phyloP scores from a whole-genome alignment of 2,113 vertebrate genomes.

The Pteronura brasiliensis region DNA sequence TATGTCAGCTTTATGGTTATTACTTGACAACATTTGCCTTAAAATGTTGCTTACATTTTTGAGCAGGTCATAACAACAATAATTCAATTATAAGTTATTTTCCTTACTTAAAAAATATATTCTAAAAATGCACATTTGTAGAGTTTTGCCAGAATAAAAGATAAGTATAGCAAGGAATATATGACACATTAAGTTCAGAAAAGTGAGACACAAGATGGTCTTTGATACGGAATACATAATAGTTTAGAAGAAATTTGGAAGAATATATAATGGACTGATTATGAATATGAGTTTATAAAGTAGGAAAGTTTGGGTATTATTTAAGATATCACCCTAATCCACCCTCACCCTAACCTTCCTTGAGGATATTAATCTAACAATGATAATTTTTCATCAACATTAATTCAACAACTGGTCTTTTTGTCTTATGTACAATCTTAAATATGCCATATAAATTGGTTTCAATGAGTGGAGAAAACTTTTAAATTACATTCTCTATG shows the following conservation, averaged over 20 bases:
- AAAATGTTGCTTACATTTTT: neutral
- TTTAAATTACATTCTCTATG: neutral
- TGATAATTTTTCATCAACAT: neutral
- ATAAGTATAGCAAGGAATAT: neutral
- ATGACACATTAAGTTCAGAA: neutral
- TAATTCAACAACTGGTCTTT: neutral
- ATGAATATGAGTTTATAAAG: neutral
- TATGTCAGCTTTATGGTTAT: neutral
- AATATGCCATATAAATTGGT: neutral
- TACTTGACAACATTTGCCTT: neutral
- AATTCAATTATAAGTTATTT: neutral
- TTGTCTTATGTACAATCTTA: neutral
- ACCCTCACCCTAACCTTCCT: neutral
- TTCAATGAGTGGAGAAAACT: neutral
- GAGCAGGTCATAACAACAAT: conserved; percentile 35
- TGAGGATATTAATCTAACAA: neutral
- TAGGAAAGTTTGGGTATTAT: neutral
- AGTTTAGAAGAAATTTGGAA: neutral
- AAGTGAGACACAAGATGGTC: neutral
- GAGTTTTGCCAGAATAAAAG: conserved; percentile 50
- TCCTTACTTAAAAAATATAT: conserved; percentile 40
- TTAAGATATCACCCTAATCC: neutral
- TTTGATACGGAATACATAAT: neutral
- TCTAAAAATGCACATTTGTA: conserved; percentile 14
- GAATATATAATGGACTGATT: neutral